Conservation (phyloP, 2,888 invertebrate genomes). For the Pilophorus perplexus region DNA sequence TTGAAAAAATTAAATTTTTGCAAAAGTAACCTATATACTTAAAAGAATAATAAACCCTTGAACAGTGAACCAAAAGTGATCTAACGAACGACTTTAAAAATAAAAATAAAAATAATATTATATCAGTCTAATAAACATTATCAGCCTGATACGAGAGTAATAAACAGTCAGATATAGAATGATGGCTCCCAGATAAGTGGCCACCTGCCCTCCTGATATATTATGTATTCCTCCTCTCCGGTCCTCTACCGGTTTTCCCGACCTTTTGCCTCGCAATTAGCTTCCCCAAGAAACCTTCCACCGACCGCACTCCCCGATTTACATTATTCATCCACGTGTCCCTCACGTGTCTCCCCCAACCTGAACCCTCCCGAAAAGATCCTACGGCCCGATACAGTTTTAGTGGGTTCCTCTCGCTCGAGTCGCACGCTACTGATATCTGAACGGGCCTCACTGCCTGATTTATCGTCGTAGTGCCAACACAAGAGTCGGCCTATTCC, state of each 20-base stretch:
- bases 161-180: too few species aligned
- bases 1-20: too few species aligned
- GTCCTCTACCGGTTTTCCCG: neutral
- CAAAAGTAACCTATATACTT: too few species aligned
- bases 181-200: too few species aligned
- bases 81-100: too few species aligned
- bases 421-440: conserved; percentile 35
- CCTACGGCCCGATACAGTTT: neutral
- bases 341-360: conserved; percentile 33
- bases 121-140: too few species aligned
- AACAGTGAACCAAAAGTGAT: too few species aligned
- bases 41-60: too few species aligned
- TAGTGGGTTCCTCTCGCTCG: neutral
- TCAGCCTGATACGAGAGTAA: too few species aligned
- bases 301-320: conserved; percentile 8
- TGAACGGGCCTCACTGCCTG: conserved; percentile 3
- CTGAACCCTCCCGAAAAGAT: neutral
- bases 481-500: too few species aligned
- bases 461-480: too few species aligned
- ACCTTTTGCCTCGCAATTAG: conserved; percentile 28
- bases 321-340: conserved; percentile 42
- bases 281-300: neutral
- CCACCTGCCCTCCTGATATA: conserved; percentile 13
- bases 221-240: conserved; percentile 19
- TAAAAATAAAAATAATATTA: too few species aligned